Conservation (phyloP, 35 echinoderm and acorn worm genomes). For the Ophiothrix spiculata region DNA sequence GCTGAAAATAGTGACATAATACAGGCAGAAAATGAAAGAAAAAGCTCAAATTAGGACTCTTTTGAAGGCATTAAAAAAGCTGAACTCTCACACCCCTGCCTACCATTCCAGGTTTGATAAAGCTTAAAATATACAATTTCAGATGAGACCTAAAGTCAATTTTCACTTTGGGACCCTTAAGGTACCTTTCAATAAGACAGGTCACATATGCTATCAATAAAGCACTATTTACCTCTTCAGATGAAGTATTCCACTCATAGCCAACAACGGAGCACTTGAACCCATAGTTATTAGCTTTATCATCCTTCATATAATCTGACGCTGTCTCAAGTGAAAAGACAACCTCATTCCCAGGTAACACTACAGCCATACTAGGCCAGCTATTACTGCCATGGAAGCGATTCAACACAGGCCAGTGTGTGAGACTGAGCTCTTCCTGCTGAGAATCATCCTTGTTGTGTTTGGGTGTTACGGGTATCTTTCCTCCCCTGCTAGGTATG, state of each 20-base stretch:
- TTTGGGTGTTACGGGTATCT: background rate
- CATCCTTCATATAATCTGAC: slow-evolving; percentile 97
- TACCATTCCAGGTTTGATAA: too few species aligned
- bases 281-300: slow-evolving; percentile 87
- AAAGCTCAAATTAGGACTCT: too few species aligned
- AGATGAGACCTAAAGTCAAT: too few species aligned
- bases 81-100: too few species aligned
- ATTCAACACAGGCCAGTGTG: slow-evolving; percentile 79
- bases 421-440: slow-evolving; percentile 5
- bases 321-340: slow-evolving; percentile 82
- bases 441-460: slow-evolving; percentile 12
- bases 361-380: slow-evolving; percentile 80
- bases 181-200: too few species aligned
- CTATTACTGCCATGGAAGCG: slow-evolving; percentile 81
- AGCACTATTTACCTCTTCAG: slow-evolving; percentile 78
- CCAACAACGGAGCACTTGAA: slow-evolving; percentile 89
- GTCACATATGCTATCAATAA: too few species aligned
- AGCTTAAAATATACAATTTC: too few species aligned
- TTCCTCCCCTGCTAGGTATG: slow-evolving; percentile 47
- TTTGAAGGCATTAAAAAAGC: too few species aligned
- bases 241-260: slow-evolving; percentile 68
- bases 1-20: too few species aligned
- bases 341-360: slow-evolving; percentile 92
- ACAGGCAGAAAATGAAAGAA: too few species aligned
- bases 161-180: too few species aligned